Conservation (phyloP, 2,888 invertebrate species). For the Cryptosula pallasiana region DNA sequence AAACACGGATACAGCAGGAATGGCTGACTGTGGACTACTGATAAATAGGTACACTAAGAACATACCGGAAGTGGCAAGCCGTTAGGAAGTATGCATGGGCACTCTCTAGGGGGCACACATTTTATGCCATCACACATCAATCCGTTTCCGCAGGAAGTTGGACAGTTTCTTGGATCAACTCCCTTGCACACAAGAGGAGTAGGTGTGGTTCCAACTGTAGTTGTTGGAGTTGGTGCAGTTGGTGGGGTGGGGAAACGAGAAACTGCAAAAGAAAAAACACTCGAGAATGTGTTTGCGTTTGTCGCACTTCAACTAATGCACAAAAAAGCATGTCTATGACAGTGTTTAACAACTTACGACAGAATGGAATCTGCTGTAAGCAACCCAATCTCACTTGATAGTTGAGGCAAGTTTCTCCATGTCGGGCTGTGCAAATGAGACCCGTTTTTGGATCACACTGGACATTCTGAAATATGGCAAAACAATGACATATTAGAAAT, state of each 20-base stretch:
- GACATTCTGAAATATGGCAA: no score
- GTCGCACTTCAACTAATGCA: no score
- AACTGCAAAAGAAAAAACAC: no score
- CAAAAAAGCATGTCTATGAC: no score
- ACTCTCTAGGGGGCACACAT: conserved; percentile 68
- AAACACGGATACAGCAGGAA: no score
- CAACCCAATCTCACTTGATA: conserved; percentile 41
- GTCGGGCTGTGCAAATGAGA: neutral
- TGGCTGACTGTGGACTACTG: no score
- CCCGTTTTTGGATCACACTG: neutral
- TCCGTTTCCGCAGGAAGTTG: conserved; percentile 55
- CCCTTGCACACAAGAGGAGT: conserved; percentile 34
- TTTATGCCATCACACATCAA: conserved; percentile 69
- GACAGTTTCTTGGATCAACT: conserved; percentile 44
- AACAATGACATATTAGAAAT: no score
- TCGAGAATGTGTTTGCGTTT: no score
- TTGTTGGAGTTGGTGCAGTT: conserved; percentile 25
- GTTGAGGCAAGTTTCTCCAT: conserved; percentile 33
- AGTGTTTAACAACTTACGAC: conserved; percentile 37
- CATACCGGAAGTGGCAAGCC: neutral
- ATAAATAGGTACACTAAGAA: no score
- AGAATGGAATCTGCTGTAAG: conserved; percentile 35
- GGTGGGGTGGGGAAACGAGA: no score
- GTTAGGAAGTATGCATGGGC: conserved; percentile 62
- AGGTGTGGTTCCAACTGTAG: conserved; percentile 27